Evolutionary conservation across 2,797 vertebrate genomes (phyloP).

Genomic region (Pteropus rufus): DNA sequence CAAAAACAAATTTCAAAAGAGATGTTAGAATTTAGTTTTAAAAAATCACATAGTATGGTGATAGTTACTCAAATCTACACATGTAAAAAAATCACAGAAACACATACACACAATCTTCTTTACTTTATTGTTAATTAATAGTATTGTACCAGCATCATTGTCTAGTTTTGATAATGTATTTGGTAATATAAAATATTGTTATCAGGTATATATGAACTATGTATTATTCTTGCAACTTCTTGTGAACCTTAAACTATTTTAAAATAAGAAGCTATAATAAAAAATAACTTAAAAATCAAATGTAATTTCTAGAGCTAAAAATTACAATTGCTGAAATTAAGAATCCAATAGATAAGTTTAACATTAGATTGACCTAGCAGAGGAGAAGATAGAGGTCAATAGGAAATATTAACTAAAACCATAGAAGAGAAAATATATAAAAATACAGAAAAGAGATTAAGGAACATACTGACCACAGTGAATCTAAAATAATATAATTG

Average conservation of each 20-base stretch:
- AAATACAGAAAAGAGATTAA: not conserved
- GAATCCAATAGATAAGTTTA: not conserved
- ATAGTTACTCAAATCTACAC: not conserved
- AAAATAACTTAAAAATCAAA: not conserved
- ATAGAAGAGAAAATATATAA: not conserved
- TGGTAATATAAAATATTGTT: not conserved
- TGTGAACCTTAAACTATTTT: not conserved
- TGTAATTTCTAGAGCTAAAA: slow-evolving; percentile 35
- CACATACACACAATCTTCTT: not conserved
- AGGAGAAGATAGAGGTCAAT: not conserved
- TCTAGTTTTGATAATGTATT: not conserved
- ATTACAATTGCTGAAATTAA: not conserved
- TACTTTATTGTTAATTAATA: not conserved
- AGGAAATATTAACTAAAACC: not conserved
- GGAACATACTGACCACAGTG: not conserved
- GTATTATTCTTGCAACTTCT: not conserved
- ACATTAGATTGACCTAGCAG: not conserved
- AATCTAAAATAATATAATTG: not conserved
- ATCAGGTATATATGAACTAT: not conserved
- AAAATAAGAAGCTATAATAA: not conserved
- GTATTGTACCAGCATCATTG: not conserved
- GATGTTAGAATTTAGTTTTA: not conserved
- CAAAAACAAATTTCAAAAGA: not conserved
- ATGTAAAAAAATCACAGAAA: not conserved
- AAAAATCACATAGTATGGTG: not conserved